Conservation (phyloP, 2,888 invertebrate genomes). For the Brenthis hecate region DNA sequence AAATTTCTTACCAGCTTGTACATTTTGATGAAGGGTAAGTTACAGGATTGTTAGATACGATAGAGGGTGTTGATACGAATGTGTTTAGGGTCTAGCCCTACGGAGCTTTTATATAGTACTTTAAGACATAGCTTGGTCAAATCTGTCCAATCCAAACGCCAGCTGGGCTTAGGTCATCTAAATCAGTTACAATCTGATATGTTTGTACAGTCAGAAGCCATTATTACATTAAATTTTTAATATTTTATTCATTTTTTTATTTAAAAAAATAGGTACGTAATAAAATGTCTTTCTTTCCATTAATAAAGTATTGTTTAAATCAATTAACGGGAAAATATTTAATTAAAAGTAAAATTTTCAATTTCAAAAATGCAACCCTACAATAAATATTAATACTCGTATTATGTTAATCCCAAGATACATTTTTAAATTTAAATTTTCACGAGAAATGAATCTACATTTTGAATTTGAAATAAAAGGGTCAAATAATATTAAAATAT, state of each 20-base stretch:
- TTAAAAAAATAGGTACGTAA: no score
- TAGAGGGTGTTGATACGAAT: slow-evolving; percentile 70
- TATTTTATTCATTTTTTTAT: neutral
- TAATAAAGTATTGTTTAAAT: no score
- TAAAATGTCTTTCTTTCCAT: no score
- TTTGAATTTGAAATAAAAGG: no score
- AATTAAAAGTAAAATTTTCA: neutral
- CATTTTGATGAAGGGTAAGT: slow-evolving; percentile 73
- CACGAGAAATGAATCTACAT: neutral
- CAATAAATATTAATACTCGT: no score
- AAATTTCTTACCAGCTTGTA: slow-evolving; percentile 82
- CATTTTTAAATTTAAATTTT: neutral
- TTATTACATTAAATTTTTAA: slow-evolving; percentile 4
- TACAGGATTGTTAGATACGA: slow-evolving; percentile 52
- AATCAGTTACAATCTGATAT: slow-evolving; percentile 52
- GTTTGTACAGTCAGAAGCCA: slow-evolving; percentile 59
- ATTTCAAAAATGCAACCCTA: neutral
- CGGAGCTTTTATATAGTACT: slow-evolving; percentile 69
- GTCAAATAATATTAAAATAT: no score
- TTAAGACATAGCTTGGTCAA: slow-evolving; percentile 67
- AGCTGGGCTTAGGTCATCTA: slow-evolving; percentile 71
- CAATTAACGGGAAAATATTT: neutral
- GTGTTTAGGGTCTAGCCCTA: slow-evolving; percentile 58
- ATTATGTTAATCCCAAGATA: neutral
- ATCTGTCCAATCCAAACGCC: slow-evolving; percentile 74